These are phyloP conservation scores for Bombus fervidus DNA, from an alignment of 1,140 invertebrate genomes.

Conservation along the genomic window DNA sequence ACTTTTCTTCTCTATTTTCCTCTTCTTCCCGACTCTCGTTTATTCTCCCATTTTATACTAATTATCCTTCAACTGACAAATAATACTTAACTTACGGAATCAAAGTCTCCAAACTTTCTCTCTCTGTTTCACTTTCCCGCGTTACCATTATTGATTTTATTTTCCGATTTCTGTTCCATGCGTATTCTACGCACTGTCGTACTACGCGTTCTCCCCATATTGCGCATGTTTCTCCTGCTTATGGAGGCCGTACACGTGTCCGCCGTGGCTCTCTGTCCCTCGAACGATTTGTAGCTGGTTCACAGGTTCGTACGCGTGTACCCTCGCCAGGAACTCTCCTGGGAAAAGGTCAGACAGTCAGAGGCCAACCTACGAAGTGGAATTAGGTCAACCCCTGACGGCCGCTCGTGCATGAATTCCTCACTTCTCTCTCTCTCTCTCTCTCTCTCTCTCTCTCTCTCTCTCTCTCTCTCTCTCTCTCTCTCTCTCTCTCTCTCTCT, in stretches of 20 bases:
- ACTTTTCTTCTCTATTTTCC: neutral
- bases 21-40: neutral
- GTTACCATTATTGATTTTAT: neutral
- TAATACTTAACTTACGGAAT: too few relatives aligned
- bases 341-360: constrained; percentile 74
- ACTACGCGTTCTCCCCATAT: neutral
- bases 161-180: neutral
- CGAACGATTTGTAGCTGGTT: constrained; percentile 17
- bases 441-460: neutral
- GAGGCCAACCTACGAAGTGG: constrained; percentile 66
- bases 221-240: neutral
- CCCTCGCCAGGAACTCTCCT: constrained; percentile 58
- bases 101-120: too few relatives aligned
- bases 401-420: constrained; percentile 45
- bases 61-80: neutral
- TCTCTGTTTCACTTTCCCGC: neutral
- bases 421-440: neutral
- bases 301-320: constrained; percentile 17
- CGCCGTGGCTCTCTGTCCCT: neutral
- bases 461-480: neutral
- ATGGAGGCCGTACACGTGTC: neutral
- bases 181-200: neutral
- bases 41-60: neutral
- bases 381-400: constrained; percentile 74
- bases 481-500: neutral